Percentiles rank a stretch among this genome's conserved stretches.
Evolutionary conservation across 2,113 vertebrate species (phyloP).

Genomic region (Aegotheles bennettii): DNA sequence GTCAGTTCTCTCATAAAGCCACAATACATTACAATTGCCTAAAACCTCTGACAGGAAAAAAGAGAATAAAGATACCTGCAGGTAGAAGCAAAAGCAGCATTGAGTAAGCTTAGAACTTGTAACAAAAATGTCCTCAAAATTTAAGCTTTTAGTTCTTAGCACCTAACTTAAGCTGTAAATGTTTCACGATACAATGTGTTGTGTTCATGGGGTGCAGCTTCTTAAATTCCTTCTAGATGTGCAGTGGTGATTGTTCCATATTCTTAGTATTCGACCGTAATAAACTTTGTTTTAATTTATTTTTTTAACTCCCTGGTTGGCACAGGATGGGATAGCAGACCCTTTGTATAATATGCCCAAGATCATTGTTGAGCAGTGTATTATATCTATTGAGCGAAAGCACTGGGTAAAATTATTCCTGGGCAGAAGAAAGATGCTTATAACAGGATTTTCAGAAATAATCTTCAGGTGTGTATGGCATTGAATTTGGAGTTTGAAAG

Average conservation of each 20-base stretch:
- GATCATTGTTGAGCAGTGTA: not conserved
- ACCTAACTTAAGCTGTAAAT: not conserved
- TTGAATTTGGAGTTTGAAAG: not conserved
- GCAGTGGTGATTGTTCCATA: not conserved
- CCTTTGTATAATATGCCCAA: not conserved
- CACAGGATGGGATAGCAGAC: not conserved
- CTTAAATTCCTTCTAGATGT: not conserved
- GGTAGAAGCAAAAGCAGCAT: not conserved
- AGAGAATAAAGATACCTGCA: not conserved
- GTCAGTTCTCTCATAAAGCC: not conserved
- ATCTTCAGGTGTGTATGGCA: not conserved
- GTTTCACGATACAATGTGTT: not conserved
- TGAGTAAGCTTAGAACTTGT: not conserved
- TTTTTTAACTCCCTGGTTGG: not conserved
- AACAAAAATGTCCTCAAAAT: not conserved
- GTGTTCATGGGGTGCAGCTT: not conserved
- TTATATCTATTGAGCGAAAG: not conserved
- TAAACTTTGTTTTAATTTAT: not conserved
- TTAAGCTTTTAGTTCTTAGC: not conserved
- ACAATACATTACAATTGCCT: not conserved
- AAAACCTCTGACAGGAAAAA: not conserved
- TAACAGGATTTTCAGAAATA: not conserved
- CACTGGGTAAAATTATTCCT: not conserved
- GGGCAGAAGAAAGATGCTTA: not conserved
- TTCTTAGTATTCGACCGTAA: not conserved